These are phyloP conservation scores for Pachycephala philippinensis DNA, from an alignment of 2,113 vertebrate genomes.

Conservation along the genomic window DNA sequence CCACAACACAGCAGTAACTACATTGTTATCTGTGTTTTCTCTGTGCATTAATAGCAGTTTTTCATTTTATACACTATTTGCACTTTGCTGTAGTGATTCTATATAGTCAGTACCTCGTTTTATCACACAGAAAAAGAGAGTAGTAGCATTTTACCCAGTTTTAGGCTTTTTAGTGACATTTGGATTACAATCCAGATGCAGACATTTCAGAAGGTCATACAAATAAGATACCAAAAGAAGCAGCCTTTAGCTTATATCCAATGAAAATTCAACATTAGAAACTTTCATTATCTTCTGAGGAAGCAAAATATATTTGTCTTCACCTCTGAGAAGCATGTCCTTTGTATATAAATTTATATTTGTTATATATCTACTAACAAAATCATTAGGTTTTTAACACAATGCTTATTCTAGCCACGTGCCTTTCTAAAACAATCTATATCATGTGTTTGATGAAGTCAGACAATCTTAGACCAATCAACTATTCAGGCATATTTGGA, in stretches of 20 bases:
- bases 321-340: background rate
- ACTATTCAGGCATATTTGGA: background rate
- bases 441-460: background rate
- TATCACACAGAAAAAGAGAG: background rate
- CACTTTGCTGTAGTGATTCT: background rate
- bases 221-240: background rate
- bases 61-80: slow-evolving; percentile 49
- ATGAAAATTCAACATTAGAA: background rate
- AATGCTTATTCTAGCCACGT: background rate
- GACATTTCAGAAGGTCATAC: background rate
- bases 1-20: background rate
- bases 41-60: background rate
- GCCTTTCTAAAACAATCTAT: background rate
- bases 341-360: background rate
- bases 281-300: background rate
- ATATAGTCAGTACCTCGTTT: background rate
- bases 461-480: background rate
- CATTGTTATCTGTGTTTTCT: background rate
- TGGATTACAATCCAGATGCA: background rate
- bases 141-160: background rate
- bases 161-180: background rate
- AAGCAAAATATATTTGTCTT: background rate
- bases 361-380: background rate
- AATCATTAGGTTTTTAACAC: background rate
- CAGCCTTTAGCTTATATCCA: background rate